Evolutionary conservation across 2,888 invertebrate species (phyloP), one percentile per base, ranked within the genome.

Genomic region (Xestia sexstrigata): DNA sequence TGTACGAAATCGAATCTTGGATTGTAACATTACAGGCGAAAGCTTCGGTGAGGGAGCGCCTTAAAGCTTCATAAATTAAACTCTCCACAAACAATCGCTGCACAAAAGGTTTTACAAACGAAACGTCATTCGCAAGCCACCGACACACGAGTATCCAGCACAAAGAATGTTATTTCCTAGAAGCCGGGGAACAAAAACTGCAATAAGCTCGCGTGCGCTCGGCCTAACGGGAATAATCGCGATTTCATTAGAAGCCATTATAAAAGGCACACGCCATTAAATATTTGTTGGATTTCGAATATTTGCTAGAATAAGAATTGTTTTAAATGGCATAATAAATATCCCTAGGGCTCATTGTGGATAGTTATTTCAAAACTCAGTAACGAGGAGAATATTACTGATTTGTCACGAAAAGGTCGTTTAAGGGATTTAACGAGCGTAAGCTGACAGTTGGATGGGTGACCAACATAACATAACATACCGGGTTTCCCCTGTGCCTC

Each of bases 191-290:
- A 78, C 70, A 89, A 87, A 87, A 84, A 84, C 70, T 67, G 69
- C 75, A 76, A 81, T 82, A 86, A 76, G 73, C 76, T 86, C 78
- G 83, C 88, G 82, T 89, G 86, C 52, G 76, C 83, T 49, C 75
- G 0, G 66, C 79, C 71, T 78, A 79, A 80, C 80, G 70, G 80
- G 82, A 79, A 84, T 89, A 84, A 87, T 83, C 79, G 82, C 75
- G 60, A 76, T 68, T 88, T 89, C 88, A 86, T 87, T 87, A 82
- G 78, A 87, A 86, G 76, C 80, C 82, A 83, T 88, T 87, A 84
- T 74, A 65, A 75, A 84, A 79, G 67, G 76, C 74, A 74, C 89
- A 87, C 83, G 89, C 81, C 35, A 88, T 81, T 62, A 80, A 83
- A 84, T 86, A 78, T 79, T 86, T 86, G 79, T 70, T 88, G 78